A percentile compares a stretch with the other conserved stretches of the same genome.
Evolutionary conservation across 2,113 vertebrate genomes (phyloP).

Genomic region (Gavia stellata): DNA sequence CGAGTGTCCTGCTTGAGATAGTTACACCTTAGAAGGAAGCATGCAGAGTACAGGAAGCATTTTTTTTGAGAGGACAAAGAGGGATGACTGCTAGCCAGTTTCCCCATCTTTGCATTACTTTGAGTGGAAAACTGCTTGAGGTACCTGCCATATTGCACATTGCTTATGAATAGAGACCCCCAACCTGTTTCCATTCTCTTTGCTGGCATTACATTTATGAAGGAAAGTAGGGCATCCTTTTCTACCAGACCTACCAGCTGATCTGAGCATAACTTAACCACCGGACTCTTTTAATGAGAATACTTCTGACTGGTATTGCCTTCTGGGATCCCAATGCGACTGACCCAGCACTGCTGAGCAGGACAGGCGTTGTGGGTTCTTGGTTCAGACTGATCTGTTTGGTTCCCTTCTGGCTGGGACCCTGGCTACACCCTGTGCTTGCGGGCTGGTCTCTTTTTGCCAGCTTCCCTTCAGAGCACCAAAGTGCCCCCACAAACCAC

Average conservation of each 20-base stretch:
- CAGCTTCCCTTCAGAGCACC: not conserved
- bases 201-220: not conserved
- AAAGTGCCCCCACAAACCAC: not conserved
- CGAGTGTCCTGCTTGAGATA: not conserved
- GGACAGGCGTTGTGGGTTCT: not conserved
- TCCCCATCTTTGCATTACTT: not conserved
- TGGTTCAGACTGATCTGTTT: not conserved
- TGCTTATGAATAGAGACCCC: not conserved
- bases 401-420: not conserved
- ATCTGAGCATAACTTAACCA: not conserved
- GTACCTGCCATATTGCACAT: not conserved
- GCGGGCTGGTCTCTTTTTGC: not conserved
- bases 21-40: not conserved
- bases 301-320: not conserved
- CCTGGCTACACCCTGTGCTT: not conserved
- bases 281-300: not conserved
- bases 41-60: not conserved
- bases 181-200: not conserved
- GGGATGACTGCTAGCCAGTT: not conserved
- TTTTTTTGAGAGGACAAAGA: not conserved
- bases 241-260: not conserved
- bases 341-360: not conserved
- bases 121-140: not conserved
- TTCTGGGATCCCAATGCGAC: rapidly evolving
- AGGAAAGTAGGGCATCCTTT: not conserved